Base-by-base conservation (phyloP, 2,888 invertebrate species). In the Drosophila kambysellisi region DNA sequence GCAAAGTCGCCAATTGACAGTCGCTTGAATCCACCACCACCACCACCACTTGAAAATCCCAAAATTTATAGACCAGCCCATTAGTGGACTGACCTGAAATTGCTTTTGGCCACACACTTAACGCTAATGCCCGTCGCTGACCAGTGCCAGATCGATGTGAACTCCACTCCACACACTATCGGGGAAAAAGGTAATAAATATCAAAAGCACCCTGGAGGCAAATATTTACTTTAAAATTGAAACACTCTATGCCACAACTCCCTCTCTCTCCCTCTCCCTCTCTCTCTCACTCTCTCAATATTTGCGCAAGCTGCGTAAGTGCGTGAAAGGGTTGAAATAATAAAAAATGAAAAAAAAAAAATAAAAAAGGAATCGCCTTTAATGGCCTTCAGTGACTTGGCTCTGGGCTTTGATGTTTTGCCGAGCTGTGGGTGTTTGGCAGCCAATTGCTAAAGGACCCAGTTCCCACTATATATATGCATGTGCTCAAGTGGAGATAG, bases 171-270 rank as follows among this genome's bases (percentile, higher is more conserved):
- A 12, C 37, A n/a, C 30, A 33, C 33, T 30, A 58, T 70, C 75
- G 74, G 20, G 15, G 7, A 29, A 75, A 82, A 80, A 81, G 81
- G 86, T 83, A 90, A 91, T 91, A 91, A 91, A 91, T 91, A 91
- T 89, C 79, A 83, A 91, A 85, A 86, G 91, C 89, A 90, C 91
- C 92, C 91, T 90, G 77, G 91, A 91, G 91, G 88, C 85, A 91
- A 91, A 91, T 91, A 91, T 91, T 91, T 91, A 83, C 91, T 86
- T 83, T 80, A 88, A 89, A 90, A 88, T 88, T 81, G 83, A 87
- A 91, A 83, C 77, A 79, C 78, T 75, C 76, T 58, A 12, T 29
- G 20, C 41, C 50, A 25, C 30, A 37, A 30, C 53, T 32, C 46
- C 7, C n/a, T 11, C 52, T 39, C 39, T 33, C 4, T 20, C 46